phyloP scores from a whole-genome alignment of 2,888 invertebrate species.

The Rhamnusium bicolor region DNA sequence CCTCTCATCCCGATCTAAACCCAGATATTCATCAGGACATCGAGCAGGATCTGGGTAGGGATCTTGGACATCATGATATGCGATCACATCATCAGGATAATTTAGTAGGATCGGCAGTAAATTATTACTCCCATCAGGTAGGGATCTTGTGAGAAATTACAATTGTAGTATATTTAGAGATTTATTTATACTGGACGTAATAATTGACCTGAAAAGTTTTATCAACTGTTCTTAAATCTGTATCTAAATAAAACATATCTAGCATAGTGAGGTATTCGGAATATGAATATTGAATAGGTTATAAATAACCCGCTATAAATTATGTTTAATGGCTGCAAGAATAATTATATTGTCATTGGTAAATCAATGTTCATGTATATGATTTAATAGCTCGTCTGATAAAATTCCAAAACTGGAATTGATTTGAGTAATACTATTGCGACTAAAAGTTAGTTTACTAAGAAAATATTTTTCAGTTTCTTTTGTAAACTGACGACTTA shows the following conservation, averaged over 20 bases:
- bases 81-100: slow-evolving; percentile 34
- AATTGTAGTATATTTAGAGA: too few species aligned
- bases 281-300: background rate
- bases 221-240: too few species aligned
- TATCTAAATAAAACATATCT: background rate
- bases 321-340: background rate
- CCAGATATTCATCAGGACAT: slow-evolving; percentile 61
- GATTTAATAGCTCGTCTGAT: background rate
- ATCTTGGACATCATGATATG: slow-evolving; percentile 29
- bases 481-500: too few species aligned
- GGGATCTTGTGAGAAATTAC: background rate
- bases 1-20: slow-evolving; percentile 53
- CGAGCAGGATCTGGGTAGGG: slow-evolving; percentile 62
- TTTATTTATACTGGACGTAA: too few species aligned
- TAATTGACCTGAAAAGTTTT: too few species aligned
- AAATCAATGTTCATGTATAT: background rate
- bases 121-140: slow-evolving; percentile 59
- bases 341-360: too few species aligned
- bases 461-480: too few species aligned
- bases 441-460: background rate
- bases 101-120: slow-evolving; percentile 41
- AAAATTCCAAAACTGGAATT: background rate
- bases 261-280: background rate
- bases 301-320: background rate
- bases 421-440: background rate